Percentiles rank a stretch among this genome's conserved stretches.
Conservation (phyloP, 2,797 vertebrate genomes). For the Pelodytes ibericus region DNA sequence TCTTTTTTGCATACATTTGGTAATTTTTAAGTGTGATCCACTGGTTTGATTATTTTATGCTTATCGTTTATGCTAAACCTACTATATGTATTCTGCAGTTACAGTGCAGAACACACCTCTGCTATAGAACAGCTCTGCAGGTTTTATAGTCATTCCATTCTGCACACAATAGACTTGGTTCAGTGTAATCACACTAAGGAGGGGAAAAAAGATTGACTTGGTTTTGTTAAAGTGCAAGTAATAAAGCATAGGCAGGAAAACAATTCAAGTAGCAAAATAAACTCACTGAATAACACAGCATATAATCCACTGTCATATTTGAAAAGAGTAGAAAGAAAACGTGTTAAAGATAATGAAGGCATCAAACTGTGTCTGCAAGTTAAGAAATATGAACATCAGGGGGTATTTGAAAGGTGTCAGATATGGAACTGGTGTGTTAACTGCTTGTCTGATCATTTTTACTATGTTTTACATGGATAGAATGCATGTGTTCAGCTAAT, state of each 20-base stretch:
- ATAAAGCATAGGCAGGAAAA: slow-evolving; percentile 10
- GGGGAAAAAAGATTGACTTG: not conserved
- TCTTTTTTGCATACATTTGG: no score
- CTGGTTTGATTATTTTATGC: no score
- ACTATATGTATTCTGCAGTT: no score
- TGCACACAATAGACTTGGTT: not conserved
- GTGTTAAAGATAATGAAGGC: slow-evolving; percentile 13
- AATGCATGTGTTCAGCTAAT: slow-evolving; percentile 22
- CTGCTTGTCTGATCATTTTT: slow-evolving; percentile 19
- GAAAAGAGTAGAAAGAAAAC: not conserved
- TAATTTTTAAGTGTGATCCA: no score
- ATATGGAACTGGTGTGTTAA: slow-evolving; percentile 13
- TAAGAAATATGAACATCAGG: slow-evolving; percentile 14
- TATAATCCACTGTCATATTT: not conserved
- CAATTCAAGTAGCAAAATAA: not conserved
- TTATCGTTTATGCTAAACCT: no score
- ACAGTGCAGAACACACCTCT: no score
- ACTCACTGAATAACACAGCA: not conserved
- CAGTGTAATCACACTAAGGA: not conserved
- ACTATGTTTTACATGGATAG: not conserved
- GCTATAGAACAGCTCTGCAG: not conserved
- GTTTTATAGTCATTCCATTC: not conserved
- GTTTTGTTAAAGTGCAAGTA: not conserved
- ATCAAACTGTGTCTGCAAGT: slow-evolving; percentile 17
- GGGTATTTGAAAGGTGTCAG: slow-evolving; percentile 11